phyloP scores from a whole-genome alignment of 2,113 vertebrate species.

The cat (Felis catus) region F.catus_Fca126_mat1.0 CM031415.1:13983501-13984000 shows the following conservation, averaged over 20 bases:
- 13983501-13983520: not conserved
- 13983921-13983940: not conserved
- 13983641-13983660: not conserved
- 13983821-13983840: not conserved
- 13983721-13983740: not conserved
- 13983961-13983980: not conserved
- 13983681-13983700: not conserved
- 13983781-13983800: not conserved
- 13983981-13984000: slow-evolving; percentile 1
- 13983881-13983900: not conserved
- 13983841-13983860: not conserved
- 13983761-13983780: not conserved
- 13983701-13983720: not conserved
- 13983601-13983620: not conserved
- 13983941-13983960: not conserved
- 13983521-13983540: not conserved
- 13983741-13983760: not conserved
- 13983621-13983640: not conserved
- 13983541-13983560: not conserved
- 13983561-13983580: not conserved
- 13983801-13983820: not conserved
- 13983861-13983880: not conserved
- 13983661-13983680: not conserved
- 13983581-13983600: not conserved
- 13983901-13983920: not conserved